Conservation (phyloP, 2,113 vertebrate species). For the Strix uralensis region DNA sequence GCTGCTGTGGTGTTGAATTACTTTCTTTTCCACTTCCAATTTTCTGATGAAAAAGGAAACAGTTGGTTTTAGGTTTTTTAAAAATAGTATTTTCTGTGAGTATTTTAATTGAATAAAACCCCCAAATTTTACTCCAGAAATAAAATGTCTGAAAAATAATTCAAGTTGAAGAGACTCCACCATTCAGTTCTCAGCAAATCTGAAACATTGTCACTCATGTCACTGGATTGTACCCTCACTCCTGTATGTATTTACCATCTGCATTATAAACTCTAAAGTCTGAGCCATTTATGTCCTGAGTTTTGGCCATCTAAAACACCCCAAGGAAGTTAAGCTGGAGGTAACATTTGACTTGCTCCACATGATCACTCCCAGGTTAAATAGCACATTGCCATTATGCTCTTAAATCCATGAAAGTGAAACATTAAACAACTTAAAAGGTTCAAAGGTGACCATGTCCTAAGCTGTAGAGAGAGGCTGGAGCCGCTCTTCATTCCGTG, state of each 20-base stretch:
- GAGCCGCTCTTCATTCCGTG: background rate
- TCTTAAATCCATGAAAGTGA: too few relatives aligned
- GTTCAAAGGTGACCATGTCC: background rate
- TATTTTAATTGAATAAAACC: background rate
- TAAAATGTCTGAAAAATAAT: background rate
- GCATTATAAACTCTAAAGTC: background rate
- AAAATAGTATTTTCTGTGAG: background rate
- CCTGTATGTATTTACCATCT: background rate
- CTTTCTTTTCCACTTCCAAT: background rate
- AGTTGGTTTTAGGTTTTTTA: background rate
- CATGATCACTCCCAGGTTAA: fast-evolving
- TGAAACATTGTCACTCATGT: fast-evolving
- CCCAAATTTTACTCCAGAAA: background rate
- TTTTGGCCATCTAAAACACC: background rate
- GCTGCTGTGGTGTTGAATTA: background rate
- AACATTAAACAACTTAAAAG: background rate
- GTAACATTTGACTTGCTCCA: background rate
- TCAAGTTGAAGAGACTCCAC: background rate
- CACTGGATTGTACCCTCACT: background rate
- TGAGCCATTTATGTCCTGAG: background rate
- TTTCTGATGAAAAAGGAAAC: background rate
- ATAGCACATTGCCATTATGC: fast-evolving
- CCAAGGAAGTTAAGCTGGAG: background rate
- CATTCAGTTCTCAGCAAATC: background rate
- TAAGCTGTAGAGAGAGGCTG: too few relatives aligned